These are phyloP conservation scores for Himalopsyche japonica DNA, from an alignment of 2,888 invertebrate genomes.

Conservation along the genomic window DNA sequence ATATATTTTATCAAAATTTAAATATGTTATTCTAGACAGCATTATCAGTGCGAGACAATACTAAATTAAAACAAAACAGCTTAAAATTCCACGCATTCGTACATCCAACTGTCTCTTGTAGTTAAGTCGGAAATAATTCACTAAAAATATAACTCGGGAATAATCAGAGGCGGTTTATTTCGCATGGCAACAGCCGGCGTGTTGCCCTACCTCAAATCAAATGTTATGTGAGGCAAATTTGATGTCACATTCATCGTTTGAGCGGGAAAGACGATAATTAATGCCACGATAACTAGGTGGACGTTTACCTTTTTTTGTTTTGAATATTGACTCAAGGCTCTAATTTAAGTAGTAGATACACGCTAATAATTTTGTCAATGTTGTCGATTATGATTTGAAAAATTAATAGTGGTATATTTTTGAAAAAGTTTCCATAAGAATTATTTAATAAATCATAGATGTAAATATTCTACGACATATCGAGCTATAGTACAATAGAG, in stretches of 20 bases:
- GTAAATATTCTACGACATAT: no score
- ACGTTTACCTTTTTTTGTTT: no score
- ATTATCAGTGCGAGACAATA: background rate
- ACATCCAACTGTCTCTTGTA: background rate
- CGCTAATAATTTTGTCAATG: no score
- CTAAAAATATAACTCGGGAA: background rate
- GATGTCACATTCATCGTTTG: background rate
- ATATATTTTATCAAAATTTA: background rate
- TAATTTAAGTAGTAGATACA: no score
- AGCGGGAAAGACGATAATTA: background rate
- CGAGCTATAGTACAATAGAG: no score
- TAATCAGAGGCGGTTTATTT: background rate
- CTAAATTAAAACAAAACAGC: background rate
- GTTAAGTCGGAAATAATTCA: background rate
- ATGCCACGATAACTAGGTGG: no score
- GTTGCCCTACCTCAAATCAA: background rate
- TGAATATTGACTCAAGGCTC: no score
- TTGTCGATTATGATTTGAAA: no score
- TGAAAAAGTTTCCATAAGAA: no score
- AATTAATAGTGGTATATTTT: no score
- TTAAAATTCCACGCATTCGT: background rate
- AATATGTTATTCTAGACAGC: background rate
- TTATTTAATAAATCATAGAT: no score
- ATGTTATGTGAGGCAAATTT: background rate
- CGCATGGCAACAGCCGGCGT: background rate